phyloP scores from a whole-genome alignment of 2,113 vertebrate genomes.

The Paratilapia polleni region DNA sequence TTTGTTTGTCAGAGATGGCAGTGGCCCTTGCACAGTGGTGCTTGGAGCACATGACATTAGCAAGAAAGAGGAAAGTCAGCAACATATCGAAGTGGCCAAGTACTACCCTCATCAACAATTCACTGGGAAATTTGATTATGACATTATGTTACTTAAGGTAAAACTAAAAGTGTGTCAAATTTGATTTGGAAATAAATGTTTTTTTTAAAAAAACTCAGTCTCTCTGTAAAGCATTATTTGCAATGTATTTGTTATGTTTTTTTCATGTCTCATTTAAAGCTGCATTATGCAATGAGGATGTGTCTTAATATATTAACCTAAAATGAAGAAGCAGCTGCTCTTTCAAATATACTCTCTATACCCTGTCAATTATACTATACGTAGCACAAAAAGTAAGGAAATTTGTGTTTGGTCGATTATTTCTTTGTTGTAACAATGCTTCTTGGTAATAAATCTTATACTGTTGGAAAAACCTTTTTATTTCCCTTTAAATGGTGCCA shows the following conservation, averaged over 20 bases:
- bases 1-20: not conserved
- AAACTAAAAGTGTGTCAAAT: not conserved
- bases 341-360: too few relatives aligned
- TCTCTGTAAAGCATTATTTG: not conserved
- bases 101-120: conserved; percentile 35
- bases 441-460: too few relatives aligned
- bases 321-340: not conserved
- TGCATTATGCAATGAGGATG: not conserved
- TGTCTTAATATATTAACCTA: not conserved
- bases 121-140: not conserved
- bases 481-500: too few relatives aligned
- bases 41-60: conserved; percentile 69
- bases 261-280: too few relatives aligned
- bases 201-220: not conserved
- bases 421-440: too few relatives aligned
- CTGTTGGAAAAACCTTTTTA: too few relatives aligned
- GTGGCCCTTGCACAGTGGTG: conserved; percentile 45
- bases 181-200: not conserved
- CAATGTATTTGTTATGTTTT: not conserved
- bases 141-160: conserved; percentile 76
- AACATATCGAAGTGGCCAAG: conserved; percentile 47
- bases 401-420: too few relatives aligned
- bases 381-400: too few relatives aligned
- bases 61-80: conserved; percentile 61
- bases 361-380: too few relatives aligned